Percentiles rank a stretch among this genome's conserved stretches.
phyloP scores from a whole-genome alignment of 2,797 vertebrate species.

The Malurus splendens region DNA sequence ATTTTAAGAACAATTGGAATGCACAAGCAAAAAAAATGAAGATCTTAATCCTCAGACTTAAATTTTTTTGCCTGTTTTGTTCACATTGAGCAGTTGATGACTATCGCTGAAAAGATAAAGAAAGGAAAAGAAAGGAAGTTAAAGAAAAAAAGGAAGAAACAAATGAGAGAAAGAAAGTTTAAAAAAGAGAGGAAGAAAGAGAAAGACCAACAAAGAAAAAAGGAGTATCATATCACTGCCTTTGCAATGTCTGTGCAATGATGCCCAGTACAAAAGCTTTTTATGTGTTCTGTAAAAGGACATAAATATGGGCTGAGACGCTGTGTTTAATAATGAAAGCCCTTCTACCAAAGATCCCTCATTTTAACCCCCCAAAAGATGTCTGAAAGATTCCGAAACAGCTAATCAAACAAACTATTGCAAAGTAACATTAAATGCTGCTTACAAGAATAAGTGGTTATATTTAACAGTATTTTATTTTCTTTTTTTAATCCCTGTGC shows the following conservation, averaged over 20 bases:
- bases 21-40: conserved; percentile 85
- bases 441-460: conserved; percentile 40
- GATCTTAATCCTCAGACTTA: conserved; percentile 97
- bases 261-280: conserved; percentile 82
- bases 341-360: background rate
- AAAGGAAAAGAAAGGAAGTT: conserved; percentile 19
- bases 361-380: conserved; percentile 6
- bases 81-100: conserved; percentile 71
- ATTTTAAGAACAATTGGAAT: conserved; percentile 99
- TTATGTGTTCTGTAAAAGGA: conserved; percentile 82
- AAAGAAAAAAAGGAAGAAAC: background rate
- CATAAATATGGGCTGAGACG: conserved; percentile 70
- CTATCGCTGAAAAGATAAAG: conserved; percentile 64
- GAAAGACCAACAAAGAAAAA: conserved; percentile 59
- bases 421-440: conserved; percentile 55
- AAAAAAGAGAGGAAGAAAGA: background rate
- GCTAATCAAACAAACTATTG: conserved; percentile 67
- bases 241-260: conserved; percentile 75
- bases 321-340: conserved; percentile 67
- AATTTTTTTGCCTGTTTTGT: conserved; percentile 75
- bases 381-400: conserved; percentile 57
- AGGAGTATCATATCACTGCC: conserved; percentile 83
- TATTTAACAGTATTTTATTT: conserved; percentile 69
- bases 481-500: conserved; percentile 46
- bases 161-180: background rate